phyloP scores from a whole-genome alignment of 1,140 invertebrate species.

The Tetranychus urticae region DNA sequence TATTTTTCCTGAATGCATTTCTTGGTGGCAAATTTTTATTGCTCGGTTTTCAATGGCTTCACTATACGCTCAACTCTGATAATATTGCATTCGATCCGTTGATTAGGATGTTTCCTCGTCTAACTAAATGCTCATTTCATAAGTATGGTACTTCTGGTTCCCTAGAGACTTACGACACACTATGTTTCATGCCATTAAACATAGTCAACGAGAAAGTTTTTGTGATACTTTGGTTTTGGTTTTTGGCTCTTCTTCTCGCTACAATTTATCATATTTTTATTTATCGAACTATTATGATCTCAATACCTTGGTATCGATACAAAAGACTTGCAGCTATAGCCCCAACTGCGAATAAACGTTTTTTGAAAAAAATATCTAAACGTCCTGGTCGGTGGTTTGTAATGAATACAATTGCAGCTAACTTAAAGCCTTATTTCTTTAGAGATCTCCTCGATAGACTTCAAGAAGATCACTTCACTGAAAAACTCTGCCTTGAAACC shows the following conservation, averaged over 20 bases:
- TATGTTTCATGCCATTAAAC: slow-evolving; percentile 16
- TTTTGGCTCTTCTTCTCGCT: slow-evolving; percentile 12
- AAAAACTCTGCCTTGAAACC: neutral
- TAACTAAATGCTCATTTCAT: slow-evolving; percentile 60
- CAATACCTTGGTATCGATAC: neutral
- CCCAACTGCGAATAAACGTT: neutral
- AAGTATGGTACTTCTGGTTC: slow-evolving; percentile 13
- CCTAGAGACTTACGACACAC: slow-evolving; percentile 33
- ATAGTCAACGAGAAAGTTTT: slow-evolving; percentile 19
- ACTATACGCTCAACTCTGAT: neutral
- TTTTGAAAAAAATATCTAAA: neutral
- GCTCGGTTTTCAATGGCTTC: slow-evolving; percentile 56
- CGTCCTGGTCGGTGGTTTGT: neutral
- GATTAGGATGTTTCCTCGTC: slow-evolving; percentile 46
- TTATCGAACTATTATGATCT: slow-evolving; percentile 18
- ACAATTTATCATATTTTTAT: slow-evolving; percentile 9
- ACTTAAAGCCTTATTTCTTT: neutral
- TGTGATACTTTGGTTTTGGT: slow-evolving; percentile 18
- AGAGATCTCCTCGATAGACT: neutral
- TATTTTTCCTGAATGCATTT: neutral
- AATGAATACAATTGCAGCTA: neutral
- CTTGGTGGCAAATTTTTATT: slow-evolving; percentile 27
- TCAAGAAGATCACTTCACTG: neutral
- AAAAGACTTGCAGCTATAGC: neutral
- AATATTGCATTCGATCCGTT: slow-evolving; percentile 26